Evolutionary conservation across 2,888 invertebrate genomes (phyloP).

Genomic region (Eueremaeus valkanovi): DNA sequence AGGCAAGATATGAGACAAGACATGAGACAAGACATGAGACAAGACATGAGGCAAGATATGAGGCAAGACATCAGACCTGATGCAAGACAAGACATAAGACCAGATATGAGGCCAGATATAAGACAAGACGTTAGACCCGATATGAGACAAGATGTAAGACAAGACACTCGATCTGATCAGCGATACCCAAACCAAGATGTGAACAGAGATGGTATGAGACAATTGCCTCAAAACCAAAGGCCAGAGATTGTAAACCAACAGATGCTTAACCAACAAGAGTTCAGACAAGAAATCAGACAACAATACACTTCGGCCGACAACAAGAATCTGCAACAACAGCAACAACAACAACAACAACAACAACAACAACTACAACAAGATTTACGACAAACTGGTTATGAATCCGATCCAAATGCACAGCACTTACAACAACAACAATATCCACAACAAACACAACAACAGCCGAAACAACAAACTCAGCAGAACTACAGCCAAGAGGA

Average conservation of each 20-base stretch:
- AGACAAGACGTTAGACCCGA: conserved; percentile 15
- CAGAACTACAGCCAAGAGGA: conserved; percentile 20
- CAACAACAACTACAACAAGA: conserved; percentile 20
- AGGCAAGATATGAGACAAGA: conserved; percentile 27
- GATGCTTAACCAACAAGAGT: conserved; percentile 14
- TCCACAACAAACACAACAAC: conserved; percentile 37
- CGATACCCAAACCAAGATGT: conserved; percentile 33
- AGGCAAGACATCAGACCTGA: conserved; percentile 5
- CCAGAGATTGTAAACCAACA: conserved; percentile 15
- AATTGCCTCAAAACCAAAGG: conserved; percentile 12
- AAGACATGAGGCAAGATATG: conserved; percentile 31
- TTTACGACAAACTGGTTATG: conserved; percentile 2
- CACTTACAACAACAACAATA: conserved; percentile 2
- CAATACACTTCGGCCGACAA: conserved; percentile 18
- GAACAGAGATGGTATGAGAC: conserved; percentile 19
- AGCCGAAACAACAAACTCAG: conserved; percentile 38
- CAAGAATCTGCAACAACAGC: conserved; percentile 10
- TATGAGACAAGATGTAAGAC: conserved; percentile 36
- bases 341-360: conserved; percentile 5
- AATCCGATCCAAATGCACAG: not conserved
- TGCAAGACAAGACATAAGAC: conserved; percentile 30
- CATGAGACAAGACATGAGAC: conserved; percentile 30
- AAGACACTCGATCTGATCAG: conserved; percentile 39
- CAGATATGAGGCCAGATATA: conserved; percentile 27
- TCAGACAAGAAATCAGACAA: conserved; percentile 14